These are phyloP conservation scores for Tricholauxania praeusta DNA, from an alignment of 2,888 invertebrate genomes.

Conservation along the genomic window DNA sequence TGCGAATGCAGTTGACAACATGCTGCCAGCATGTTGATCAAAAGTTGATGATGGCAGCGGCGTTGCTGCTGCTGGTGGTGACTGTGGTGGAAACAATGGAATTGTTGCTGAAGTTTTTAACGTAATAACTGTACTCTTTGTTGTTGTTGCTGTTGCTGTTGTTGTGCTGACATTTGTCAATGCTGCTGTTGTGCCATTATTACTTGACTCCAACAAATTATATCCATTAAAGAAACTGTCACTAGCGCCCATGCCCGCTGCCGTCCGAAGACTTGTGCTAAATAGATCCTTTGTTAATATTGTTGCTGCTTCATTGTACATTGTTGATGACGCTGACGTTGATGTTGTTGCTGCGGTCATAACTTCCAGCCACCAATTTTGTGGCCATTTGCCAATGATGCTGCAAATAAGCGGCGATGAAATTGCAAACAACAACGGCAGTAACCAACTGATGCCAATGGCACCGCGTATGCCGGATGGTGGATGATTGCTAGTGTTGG, in stretches of 20 bases:
- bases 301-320: not conserved
- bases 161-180: constrained; percentile 27
- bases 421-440: constrained; percentile 66
- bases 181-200: constrained; percentile 37
- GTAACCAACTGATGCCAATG: constrained; percentile 67
- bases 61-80: constrained; percentile 51
- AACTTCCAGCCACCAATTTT: constrained; percentile 76
- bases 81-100: constrained; percentile 43
- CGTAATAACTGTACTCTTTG: constrained; percentile 26
- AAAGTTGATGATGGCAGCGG: constrained; percentile 31
- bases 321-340: not conserved
- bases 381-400: constrained; percentile 67
- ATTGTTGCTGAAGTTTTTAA: constrained; percentile 37
- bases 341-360: constrained; percentile 42
- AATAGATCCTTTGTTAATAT: not conserved
- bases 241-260: constrained; percentile 27
- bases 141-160: constrained; percentile 26
- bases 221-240: constrained; percentile 57
- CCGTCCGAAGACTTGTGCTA: constrained; percentile 34
- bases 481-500: constrained; percentile 32
- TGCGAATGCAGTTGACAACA: constrained; percentile 12
- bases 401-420: constrained; percentile 67
- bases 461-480: constrained; percentile 61
- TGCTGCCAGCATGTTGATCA: constrained; percentile 36
- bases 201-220: constrained; percentile 56